Evolutionary conservation across 2,888 invertebrate species (phyloP).

Genomic region (Cantharis rustica): DNA sequence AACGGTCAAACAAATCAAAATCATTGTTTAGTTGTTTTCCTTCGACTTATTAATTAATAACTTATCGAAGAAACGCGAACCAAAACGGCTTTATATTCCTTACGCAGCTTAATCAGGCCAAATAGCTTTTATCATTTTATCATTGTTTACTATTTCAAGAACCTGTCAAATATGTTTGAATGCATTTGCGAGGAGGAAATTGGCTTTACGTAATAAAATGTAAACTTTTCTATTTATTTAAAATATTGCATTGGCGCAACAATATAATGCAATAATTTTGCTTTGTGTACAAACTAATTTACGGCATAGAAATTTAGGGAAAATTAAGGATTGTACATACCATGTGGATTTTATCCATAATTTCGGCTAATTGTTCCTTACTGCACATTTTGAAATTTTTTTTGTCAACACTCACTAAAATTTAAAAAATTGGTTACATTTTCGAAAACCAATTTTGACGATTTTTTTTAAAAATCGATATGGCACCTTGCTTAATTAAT

Average conservation of each 20-base stretch:
- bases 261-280: background rate
- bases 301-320: background rate
- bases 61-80: background rate
- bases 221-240: background rate
- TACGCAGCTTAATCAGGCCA: background rate
- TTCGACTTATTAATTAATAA: background rate
- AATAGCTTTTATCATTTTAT: background rate
- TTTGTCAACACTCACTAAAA: background rate
- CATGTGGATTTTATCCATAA: slow-evolving; percentile 77
- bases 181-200: background rate
- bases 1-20: background rate
- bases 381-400: slow-evolving; percentile 62
- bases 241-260: background rate
- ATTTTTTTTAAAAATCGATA: background rate
- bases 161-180: background rate
- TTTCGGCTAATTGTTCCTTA: slow-evolving; percentile 71
- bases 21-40: background rate
- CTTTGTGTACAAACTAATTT: background rate
- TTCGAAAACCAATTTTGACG: background rate
- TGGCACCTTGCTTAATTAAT: background rate
- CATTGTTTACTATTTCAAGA: background rate
- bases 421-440: background rate
- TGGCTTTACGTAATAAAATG: background rate
- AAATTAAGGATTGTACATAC: slow-evolving; percentile 57
- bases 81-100: background rate